Conservation (phyloP, 2,888 invertebrate genomes). For the Neelides folsomi region DNA sequence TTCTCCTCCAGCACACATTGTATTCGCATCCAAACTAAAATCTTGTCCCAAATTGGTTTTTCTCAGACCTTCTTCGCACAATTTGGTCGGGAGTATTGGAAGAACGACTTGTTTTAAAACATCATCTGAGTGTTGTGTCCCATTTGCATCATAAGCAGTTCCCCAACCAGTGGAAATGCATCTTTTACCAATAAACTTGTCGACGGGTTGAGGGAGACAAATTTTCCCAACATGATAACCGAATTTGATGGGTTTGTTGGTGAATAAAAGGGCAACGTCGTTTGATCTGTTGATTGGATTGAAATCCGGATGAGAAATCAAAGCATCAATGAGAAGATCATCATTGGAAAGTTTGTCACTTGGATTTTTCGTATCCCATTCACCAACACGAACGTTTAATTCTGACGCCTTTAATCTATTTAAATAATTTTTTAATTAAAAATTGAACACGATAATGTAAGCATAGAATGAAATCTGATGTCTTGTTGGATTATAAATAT, state of each 20-base stretch:
- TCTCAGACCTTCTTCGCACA: conserved; percentile 4
- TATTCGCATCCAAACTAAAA: not conserved
- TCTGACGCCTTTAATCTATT: not conserved
- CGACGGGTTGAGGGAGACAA: conserved; percentile 11
- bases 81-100: not conserved
- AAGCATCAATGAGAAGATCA: not conserved
- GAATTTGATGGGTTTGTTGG: conserved; percentile 8
- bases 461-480: too few relatives aligned
- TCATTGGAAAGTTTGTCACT: conserved; percentile 7
- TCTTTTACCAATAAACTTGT: conserved; percentile 4
- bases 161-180: conserved; percentile 10
- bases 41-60: not conserved
- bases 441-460: too few relatives aligned
- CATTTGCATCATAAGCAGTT: not conserved
- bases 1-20: conserved; percentile 7
- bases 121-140: not conserved
- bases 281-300: not conserved
- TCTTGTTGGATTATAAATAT: too few relatives aligned
- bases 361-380: conserved; percentile 8
- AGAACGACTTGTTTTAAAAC: conserved; percentile 3
- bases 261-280: conserved; percentile 10
- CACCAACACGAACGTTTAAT: conserved; percentile 10
- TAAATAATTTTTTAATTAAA: too few relatives aligned
- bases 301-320: conserved; percentile 7
- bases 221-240: conserved; percentile 9